Conservation (phyloP, 2,888 invertebrate species). For the Cataglyphis rosenhaueri region DNA sequence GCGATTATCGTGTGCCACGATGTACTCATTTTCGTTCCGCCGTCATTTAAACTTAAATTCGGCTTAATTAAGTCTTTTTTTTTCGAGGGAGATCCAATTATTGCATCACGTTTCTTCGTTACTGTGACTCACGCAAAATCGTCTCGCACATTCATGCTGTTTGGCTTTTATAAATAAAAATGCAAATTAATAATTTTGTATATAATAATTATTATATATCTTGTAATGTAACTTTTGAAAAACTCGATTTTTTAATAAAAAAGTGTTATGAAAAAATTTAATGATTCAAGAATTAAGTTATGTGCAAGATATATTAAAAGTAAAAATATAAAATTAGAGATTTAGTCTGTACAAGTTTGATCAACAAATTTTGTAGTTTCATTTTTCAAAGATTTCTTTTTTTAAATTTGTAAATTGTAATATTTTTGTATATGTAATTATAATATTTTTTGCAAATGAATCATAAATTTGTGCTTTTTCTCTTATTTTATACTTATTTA, state of each 20-base stretch:
- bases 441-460: background rate
- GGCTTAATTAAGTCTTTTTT: conserved; percentile 41
- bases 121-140: background rate
- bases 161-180: background rate
- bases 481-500: background rate
- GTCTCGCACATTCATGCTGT: background rate
- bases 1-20: conserved; percentile 4
- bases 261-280: background rate
- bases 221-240: background rate
- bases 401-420: background rate
- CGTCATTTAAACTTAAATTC: conserved; percentile 27
- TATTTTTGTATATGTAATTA: background rate
- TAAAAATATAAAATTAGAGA: background rate
- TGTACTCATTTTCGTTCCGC: background rate
- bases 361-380: background rate
- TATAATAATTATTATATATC: background rate
- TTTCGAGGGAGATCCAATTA: conserved; percentile 32
- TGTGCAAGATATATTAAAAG: background rate
- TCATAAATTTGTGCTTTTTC: background rate
- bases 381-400: background rate
- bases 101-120: conserved; percentile 11
- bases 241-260: background rate
- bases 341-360: background rate
- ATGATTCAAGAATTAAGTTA: background rate
- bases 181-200: conserved; percentile 2